Evolutionary conservation across 2,797 vertebrate genomes (phyloP).

Genomic region (Glyptemys insculpta): DNA sequence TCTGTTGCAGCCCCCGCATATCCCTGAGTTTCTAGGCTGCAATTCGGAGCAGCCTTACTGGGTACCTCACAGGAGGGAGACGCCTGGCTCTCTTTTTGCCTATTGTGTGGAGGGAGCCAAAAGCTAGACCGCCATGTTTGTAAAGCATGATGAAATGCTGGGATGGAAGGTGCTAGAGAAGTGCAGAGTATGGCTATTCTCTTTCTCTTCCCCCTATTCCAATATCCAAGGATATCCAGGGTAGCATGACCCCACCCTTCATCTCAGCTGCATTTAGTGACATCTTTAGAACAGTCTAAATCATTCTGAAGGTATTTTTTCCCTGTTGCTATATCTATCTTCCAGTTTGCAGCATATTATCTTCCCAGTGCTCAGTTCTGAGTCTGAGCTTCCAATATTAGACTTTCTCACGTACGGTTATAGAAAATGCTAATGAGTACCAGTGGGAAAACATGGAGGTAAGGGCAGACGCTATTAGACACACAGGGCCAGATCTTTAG

Average conservation of each 20-base stretch:
- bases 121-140: fast-evolving
- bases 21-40: background rate
- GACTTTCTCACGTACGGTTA: background rate
- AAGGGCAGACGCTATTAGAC: background rate
- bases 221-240: background rate
- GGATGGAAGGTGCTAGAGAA: background rate
- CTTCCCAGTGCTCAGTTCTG: background rate
- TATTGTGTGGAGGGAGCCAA: background rate
- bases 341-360: fast-evolving
- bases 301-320: background rate
- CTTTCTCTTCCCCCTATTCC: background rate
- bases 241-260: background rate
- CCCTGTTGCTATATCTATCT: background rate
- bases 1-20: background rate
- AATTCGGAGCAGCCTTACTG: background rate
- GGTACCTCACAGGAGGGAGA: background rate
- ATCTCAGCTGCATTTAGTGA: background rate
- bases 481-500: background rate
- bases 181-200: background rate
- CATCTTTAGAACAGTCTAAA: background rate
- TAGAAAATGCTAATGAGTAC: background rate
- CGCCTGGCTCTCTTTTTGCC: background rate
- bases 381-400: background rate
- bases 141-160: fast-evolving
- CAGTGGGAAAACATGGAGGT: background rate